phyloP scores from a whole-genome alignment of 2,888 invertebrate species.

The Tipula confusa region DNA sequence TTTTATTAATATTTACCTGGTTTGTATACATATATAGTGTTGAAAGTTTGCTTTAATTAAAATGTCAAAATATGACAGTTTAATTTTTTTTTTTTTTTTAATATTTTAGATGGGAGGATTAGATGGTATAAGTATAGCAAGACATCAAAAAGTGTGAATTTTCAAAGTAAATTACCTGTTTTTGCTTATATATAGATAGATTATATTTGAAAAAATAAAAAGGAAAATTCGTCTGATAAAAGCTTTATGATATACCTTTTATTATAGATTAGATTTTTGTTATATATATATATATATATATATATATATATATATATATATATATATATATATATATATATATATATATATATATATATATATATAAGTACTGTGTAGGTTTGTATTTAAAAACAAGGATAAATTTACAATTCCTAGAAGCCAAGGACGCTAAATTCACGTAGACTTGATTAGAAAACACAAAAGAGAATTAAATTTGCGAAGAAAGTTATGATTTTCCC shows the following conservation, averaged over 20 bases:
- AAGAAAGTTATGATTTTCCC: too few species aligned
- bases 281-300: background rate
- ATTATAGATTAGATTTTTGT: background rate
- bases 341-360: constrained; percentile 6
- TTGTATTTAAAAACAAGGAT: too few species aligned
- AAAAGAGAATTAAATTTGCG: too few species aligned
- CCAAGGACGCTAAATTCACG: too few species aligned
- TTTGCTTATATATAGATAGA: background rate
- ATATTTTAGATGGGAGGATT: background rate
- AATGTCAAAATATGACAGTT: constrained; percentile 15
- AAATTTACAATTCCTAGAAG: too few species aligned
- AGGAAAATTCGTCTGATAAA: background rate
- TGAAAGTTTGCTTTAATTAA: constrained; percentile 1
- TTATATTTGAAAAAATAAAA: background rate
- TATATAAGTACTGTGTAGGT: too few species aligned
- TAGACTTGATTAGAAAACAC: too few species aligned
- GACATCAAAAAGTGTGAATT: background rate
- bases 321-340: constrained; percentile 6
- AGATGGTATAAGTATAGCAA: background rate
- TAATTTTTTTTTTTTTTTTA: background rate
- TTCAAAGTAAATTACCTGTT: background rate
- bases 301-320: background rate
- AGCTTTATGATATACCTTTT: background rate
- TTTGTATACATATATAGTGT: background rate
- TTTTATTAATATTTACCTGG: background rate